phyloP scores from a whole-genome alignment of 2,888 invertebrate genomes.

The Drosophila aldrichi region DNA sequence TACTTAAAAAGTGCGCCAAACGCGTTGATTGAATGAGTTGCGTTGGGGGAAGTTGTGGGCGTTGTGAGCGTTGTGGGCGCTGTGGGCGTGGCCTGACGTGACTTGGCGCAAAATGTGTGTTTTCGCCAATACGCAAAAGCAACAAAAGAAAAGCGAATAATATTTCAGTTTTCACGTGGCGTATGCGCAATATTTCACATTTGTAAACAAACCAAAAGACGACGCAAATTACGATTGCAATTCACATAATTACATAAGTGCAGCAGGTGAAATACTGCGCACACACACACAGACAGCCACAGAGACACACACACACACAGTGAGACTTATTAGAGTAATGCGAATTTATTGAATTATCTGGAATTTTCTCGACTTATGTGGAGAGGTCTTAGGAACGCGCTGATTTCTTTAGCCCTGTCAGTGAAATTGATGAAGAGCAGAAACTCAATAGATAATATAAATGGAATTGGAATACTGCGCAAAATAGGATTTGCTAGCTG shows the following conservation, averaged over 20 bases:
- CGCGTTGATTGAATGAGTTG: constrained; percentile 70
- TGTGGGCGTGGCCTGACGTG: constrained; percentile 20
- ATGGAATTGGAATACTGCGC: too few species aligned
- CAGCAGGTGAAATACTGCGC: constrained; percentile 4
- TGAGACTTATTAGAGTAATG: background rate
- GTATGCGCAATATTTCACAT: constrained; percentile 48
- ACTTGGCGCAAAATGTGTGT: constrained; percentile 10
- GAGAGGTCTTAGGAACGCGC: background rate
- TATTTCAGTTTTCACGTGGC: constrained; percentile 26
- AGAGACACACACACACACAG: background rate
- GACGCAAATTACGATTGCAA: constrained; percentile 35
- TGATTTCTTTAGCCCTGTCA: background rate
- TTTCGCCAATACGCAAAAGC: constrained; percentile 24
- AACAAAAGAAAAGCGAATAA: background rate
- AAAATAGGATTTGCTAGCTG: too few species aligned
- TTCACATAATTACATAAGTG: constrained; percentile 41
- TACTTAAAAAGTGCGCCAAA: constrained; percentile 71
- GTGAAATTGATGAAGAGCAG: background rate
- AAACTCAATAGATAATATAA: too few species aligned
- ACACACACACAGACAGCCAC: background rate
- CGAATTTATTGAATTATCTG: background rate
- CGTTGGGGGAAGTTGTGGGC: constrained; percentile 1
- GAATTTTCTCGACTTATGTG: background rate
- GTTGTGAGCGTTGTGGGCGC: background rate
- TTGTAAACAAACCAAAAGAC: constrained; percentile 25